Evolutionary conservation across 2,113 vertebrate species (phyloP), one percentile per base, ranked within the genome.

Genomic region (Motacilla tschutschensis): DNA sequence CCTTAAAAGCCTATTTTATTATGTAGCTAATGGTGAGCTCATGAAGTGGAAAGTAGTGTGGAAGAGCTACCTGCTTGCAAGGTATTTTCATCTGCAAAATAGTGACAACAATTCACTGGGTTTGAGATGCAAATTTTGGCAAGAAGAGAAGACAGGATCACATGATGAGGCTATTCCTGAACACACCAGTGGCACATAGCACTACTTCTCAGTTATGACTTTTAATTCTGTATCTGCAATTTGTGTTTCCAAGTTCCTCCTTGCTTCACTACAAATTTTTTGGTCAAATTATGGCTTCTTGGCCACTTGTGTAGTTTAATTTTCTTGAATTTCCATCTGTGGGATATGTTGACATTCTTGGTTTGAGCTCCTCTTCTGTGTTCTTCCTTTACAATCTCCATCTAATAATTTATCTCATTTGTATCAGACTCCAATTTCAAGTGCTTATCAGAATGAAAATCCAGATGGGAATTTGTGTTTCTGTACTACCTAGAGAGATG

Each of bases 181-280:
- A 12, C 14, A 58, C 13, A 17, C 10, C 7, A 17, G 16, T 28
- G 25, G 31, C 54, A 53, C 5, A 3, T 20, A 12, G 0, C 40
- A 13, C 24, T 63, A 0, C 15, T 24, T 51, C 16, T 29, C 1
- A 1, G 12, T 22, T 69, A 47, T 1, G 3, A 35, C 6, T 17
- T 83, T 10, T 38, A 25, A 33, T 54, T 80, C 16, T 31, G 2
- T 40, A n/a, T 35, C 12, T 60, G 20, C 12, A 90, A 9, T 79
- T 46, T 48, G 12, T 0, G 0, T 13, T 26, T 64, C 22, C 12
- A 46, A 29, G 5, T 12, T 72, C 5, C 9, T 63, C 12, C 35
- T 64, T 16, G 26, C 8, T 33, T 62, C 29, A n/a, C 25, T 48
- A 21, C 16, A 54, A 38, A 4, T 73, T 44, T 74, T 6, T 55